A percentile compares a stretch with the other conserved stretches of the same genome.
Evolutionary conservation across 2,888 invertebrate genomes (phyloP).

Genomic region (Caenorhabditis macrosperma): DNA sequence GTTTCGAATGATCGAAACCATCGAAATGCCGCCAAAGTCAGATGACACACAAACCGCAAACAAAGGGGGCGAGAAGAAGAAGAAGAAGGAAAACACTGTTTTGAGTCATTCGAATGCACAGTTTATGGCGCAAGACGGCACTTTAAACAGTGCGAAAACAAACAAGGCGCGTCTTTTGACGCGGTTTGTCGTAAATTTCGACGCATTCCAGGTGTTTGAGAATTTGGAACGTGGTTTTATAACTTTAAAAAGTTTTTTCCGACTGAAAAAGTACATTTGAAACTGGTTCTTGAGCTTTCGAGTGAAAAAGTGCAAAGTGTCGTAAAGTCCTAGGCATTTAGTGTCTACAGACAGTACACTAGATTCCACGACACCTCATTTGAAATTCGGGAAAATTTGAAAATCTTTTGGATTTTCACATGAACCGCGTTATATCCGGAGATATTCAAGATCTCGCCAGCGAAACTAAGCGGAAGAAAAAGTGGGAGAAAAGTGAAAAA

Average conservation of each 20-base stretch:
- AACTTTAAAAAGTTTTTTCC: too few species aligned
- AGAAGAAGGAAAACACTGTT: background rate
- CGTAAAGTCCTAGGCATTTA: background rate
- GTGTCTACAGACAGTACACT: constrained; percentile 1
- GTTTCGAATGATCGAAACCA: background rate
- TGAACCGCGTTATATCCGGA: too few species aligned
- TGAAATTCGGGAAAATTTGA: background rate
- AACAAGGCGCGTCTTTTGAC: background rate
- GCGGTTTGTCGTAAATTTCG: background rate
- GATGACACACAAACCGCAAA: constrained; percentile 30
- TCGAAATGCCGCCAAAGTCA: constrained; percentile 18
- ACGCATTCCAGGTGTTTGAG: too few species aligned
- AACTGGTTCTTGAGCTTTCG: too few species aligned
- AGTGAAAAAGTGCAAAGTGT: constrained; percentile 2
- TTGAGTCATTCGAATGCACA: constrained; percentile 33
- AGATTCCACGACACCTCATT: background rate
- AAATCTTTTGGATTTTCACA: background rate
- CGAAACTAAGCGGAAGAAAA: constrained; percentile 17
- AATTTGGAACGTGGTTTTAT: too few species aligned
- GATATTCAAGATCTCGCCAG: background rate
- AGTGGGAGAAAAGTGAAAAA: constrained; percentile 10
- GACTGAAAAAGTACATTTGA: too few species aligned
- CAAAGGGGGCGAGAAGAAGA: constrained; percentile 19
- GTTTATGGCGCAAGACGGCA: constrained; percentile 28
- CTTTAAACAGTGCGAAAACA: constrained; percentile 23